Conservation (phyloP, 92 coral and sea anemone species). For the Micromussa lordhowensis region DNA sequence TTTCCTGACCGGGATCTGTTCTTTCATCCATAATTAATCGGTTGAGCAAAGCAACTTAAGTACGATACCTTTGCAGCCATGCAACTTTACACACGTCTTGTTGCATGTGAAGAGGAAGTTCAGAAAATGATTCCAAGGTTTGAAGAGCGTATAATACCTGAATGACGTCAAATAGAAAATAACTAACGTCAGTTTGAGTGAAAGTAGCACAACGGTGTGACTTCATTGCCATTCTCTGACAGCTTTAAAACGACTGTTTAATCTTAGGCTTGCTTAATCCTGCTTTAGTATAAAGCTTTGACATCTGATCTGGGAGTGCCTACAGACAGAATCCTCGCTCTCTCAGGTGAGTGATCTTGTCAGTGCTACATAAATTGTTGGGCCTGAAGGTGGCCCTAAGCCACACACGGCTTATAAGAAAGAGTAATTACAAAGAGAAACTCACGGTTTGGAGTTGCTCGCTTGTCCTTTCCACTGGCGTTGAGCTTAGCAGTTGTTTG, state of each 20-base stretch:
- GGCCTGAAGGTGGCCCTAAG: no score
- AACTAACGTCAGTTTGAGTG: not conserved
- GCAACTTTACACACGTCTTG: conserved; percentile 91
- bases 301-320: no score
- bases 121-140: conserved; percentile 87
- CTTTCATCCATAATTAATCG: not conserved
- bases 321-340: no score
- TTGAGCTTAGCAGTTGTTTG: conserved; percentile 71
- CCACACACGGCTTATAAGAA: not conserved
- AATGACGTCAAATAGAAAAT: not conserved
- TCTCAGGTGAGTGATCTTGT: no score
- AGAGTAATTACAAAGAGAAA: not conserved
- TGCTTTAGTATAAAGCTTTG: no score
- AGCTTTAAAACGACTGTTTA: no score
- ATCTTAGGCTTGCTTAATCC: no score
- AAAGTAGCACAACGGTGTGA: not conserved
- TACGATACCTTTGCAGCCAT: conserved; percentile 88
- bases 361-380: no score
- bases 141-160: conserved; percentile 86
- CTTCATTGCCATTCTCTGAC: no score
- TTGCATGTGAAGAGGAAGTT: conserved; percentile 95
- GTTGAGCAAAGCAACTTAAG: not conserved
- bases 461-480: conserved; percentile 78
- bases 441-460: conserved; percentile 95
- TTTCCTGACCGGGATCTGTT: not conserved